These are phyloP conservation scores for Cuniculus paca DNA, from an alignment of 2,797 vertebrate genomes.

Conservation along the genomic window DNA sequence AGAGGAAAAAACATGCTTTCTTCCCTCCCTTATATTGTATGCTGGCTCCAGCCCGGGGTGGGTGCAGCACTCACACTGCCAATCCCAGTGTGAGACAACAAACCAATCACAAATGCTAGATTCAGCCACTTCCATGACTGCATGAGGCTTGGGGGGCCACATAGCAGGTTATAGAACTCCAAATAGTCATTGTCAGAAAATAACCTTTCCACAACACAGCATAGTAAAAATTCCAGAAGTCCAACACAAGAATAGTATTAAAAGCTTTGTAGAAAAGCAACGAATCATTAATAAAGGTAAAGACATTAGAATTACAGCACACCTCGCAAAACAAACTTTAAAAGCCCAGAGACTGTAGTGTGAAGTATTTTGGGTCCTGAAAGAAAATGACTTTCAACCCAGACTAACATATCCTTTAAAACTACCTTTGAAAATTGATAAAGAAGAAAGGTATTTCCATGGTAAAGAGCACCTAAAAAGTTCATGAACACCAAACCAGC, in stretches of 20 bases:
- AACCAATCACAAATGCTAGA: no score
- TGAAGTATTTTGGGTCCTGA: background rate
- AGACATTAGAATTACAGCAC: background rate
- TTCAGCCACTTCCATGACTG: no score
- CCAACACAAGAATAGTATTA: background rate
- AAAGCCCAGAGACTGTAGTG: background rate
- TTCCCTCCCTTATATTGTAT: no score
- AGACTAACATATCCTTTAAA: background rate
- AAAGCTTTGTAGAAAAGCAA: background rate
- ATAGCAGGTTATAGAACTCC: background rate
- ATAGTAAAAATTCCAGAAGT: background rate
- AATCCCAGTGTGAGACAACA: no score
- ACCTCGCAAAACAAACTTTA: background rate
- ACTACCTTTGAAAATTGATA: background rate
- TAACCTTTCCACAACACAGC: background rate
- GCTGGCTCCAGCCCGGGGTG: no score
- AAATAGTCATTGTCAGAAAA: background rate
- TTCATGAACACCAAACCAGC: background rate
- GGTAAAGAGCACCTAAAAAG: background rate
- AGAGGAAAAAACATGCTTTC: no score
- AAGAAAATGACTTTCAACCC: background rate
- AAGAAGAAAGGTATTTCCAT: background rate
- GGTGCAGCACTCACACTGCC: no score
- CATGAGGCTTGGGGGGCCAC: no score
- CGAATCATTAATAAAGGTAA: background rate